Percentiles rank a stretch among this genome's conserved stretches.
Evolutionary conservation across 2,797 vertebrate species (phyloP).

Genomic region (Propithecus deckenii): DNA sequence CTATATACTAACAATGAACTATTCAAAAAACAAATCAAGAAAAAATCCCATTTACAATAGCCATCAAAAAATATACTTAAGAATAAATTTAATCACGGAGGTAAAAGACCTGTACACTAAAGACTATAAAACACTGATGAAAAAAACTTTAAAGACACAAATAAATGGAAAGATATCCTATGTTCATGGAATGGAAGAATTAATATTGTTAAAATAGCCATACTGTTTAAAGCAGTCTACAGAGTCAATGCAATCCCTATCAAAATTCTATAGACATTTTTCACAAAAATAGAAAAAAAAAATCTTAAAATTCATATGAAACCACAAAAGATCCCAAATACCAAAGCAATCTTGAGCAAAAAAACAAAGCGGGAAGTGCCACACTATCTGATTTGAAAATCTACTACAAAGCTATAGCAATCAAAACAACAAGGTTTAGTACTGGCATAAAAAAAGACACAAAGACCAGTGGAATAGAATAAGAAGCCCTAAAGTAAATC

Average conservation of each 20-base stretch:
- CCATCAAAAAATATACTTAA: neutral
- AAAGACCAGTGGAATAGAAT: neutral
- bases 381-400: neutral
- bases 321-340: neutral
- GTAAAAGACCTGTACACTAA: neutral
- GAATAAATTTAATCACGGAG: neutral
- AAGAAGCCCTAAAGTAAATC: neutral
- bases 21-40: neutral
- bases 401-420: neutral
- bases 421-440: neutral
- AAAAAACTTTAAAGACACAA: neutral
- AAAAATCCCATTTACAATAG: neutral
- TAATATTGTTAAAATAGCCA: neutral
- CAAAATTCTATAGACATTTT: neutral
- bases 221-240: neutral
- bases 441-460: neutral
- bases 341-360: neutral
- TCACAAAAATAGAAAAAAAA: neutral
- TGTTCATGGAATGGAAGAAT: neutral
- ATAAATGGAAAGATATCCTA: neutral
- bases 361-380: neutral
- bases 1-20: neutral
- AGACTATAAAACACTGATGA: neutral
- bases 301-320: neutral
- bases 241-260: neutral